Evolutionary conservation across 2,888 invertebrate genomes (phyloP).

Genomic region (Eristalis pertinax): DNA sequence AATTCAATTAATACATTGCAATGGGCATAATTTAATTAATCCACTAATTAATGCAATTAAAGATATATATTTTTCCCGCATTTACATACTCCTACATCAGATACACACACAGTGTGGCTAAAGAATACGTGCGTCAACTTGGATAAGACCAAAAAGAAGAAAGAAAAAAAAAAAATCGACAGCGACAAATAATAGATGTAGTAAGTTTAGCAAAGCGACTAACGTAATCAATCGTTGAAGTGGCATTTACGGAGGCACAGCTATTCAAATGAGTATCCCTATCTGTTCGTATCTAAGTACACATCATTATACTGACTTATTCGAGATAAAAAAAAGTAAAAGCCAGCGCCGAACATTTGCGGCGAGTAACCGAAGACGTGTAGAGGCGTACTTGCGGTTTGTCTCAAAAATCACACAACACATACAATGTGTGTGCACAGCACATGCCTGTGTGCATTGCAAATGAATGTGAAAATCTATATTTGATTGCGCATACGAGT

Average conservation of each 20-base stretch:
- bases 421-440: too few relatives aligned
- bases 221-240: constrained; percentile 52
- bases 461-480: constrained; percentile 32
- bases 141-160: constrained; percentile 38
- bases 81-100: background rate
- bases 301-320: background rate
- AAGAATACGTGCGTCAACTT: constrained; percentile 40
- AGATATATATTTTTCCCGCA: background rate
- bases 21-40: background rate
- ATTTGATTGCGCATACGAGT: constrained; percentile 56
- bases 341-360: constrained; percentile 31
- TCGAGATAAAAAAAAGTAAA: constrained; percentile 56
- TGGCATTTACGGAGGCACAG: constrained; percentile 41
- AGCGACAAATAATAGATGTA: too few relatives aligned
- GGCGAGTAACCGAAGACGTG: constrained; percentile 42
- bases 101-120: constrained; percentile 16
- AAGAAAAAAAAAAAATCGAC: constrained; percentile 32
- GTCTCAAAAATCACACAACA: constrained; percentile 17
- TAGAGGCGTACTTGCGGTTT: constrained; percentile 59
- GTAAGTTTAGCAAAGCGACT: constrained; percentile 39
- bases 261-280: background rate
- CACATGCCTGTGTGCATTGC: background rate
- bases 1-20: background rate
- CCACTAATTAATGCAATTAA: constrained; percentile 11
- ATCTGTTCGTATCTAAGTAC: constrained; percentile 11